Base-by-base conservation (phyloP, 1,140 invertebrate species). In the Tetramorium simillimum region DNA sequence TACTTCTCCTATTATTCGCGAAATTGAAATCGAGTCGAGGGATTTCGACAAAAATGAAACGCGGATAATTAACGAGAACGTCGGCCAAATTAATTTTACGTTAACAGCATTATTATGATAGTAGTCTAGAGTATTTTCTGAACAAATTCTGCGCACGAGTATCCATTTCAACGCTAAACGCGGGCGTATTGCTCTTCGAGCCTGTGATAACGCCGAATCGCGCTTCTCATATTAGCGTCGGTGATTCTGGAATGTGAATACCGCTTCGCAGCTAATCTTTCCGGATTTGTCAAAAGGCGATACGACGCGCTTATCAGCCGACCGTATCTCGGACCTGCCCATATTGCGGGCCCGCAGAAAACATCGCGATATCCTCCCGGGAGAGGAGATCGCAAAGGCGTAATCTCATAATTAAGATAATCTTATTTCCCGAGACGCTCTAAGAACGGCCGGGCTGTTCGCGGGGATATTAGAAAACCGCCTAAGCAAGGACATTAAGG, bases 401-500 rank as follows among this genome's bases (percentile, higher is more conserved):
- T 82, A 82, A 72, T 82, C 51, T 33, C 33, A 60, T 14, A 33
- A 56, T 73, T 49, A 60, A 78, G 72, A 82, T 89, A 87, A 90
- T 90, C 77, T 89, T 53, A 85, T 84, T 90, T 90, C 60, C 78
- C 58, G 60, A 62, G 49, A n/a, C 43, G 62, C 5, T 56, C 14
- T 0, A n/a, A 58, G 56, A 63, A 49, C 46, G 73, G 69, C 40
- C 49, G 33, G 21, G 9, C 2, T 33, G 62, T 87, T 88, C 51
- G 63, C 86, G 43, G 37, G 53, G 58, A 82, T 72, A 77, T 88
- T 90, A 90, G 89, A 90, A 90, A 91, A 91, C 86, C 65, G 60
- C 86, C 89, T 91, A 89, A 91, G 89, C 90, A 81, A 85, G 87
- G 85, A 87, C 85, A 91, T 89, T 87, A 87, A 87, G 80, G 80